Conservation (phyloP, 2,888 invertebrate species). For the Trissoscelio sp. region DNA sequence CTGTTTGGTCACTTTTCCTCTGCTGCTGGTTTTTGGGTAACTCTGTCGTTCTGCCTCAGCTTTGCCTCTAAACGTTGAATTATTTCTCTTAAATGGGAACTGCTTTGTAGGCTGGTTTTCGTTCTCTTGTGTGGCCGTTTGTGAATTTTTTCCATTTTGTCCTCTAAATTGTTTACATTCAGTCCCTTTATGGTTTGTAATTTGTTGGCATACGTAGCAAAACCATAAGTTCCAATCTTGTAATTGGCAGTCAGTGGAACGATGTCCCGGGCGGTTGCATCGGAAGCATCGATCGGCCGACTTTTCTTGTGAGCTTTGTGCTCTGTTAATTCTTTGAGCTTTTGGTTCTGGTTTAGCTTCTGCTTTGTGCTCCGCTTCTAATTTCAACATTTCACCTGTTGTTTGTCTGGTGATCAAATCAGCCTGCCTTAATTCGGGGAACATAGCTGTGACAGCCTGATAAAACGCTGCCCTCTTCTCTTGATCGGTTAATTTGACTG, state of each 20-base stretch:
- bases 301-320: neutral
- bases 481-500: slow-evolving; percentile 58
- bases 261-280: neutral
- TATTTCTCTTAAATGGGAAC: too few relatives aligned
- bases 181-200: neutral
- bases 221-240: neutral
- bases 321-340: neutral
- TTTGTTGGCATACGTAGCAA: neutral
- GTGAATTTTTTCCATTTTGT: neutral
- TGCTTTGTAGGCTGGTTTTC: too few relatives aligned
- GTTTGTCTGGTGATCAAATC: slow-evolving; percentile 55
- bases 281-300: neutral
- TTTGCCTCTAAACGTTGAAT: too few relatives aligned
- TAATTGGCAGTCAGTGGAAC: neutral
- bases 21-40: too few relatives aligned
- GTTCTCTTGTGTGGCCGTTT: too few relatives aligned
- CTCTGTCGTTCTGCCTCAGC: too few relatives aligned
- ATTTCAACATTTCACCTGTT: slow-evolving; percentile 40
- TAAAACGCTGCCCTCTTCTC: slow-evolving; percentile 65
- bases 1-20: too few relatives aligned
- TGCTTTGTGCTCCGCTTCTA: slow-evolving; percentile 5
- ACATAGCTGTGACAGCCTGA: slow-evolving; percentile 47
- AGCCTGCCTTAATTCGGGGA: slow-evolving; percentile 53
- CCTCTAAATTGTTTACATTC: neutral
- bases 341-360: neutral